phyloP scores from a whole-genome alignment of 1,140 invertebrate species.

The Drosophila pseudoobscura region DNA sequence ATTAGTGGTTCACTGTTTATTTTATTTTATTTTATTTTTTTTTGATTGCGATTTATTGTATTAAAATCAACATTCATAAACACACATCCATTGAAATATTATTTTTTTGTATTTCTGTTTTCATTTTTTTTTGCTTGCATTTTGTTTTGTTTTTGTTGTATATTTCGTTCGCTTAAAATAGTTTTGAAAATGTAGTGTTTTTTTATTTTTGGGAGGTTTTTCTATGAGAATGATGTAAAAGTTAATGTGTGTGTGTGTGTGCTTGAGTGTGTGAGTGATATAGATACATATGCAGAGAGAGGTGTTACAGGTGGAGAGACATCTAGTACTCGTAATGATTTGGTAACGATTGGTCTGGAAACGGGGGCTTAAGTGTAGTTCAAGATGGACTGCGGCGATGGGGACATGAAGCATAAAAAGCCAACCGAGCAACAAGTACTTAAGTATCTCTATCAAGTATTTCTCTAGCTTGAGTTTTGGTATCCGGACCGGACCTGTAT shows the following conservation, averaged over 20 bases:
- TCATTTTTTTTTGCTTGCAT: slow-evolving; percentile 16
- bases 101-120: slow-evolving; percentile 50
- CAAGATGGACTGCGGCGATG: slow-evolving; percentile 1
- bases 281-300: slow-evolving; percentile 36
- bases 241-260: slow-evolving; percentile 30
- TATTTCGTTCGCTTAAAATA: slow-evolving; percentile 46
- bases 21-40: slow-evolving; percentile 36
- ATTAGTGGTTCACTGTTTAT: slow-evolving; percentile 53
- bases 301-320: slow-evolving; percentile 3
- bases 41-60: slow-evolving; percentile 63
- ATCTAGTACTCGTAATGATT: not conserved
- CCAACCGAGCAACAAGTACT: slow-evolving; percentile 52
- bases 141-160: slow-evolving; percentile 26
- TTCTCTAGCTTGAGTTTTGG: slow-evolving; percentile 17
- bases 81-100: slow-evolving; percentile 77
- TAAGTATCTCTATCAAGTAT: slow-evolving; percentile 21
- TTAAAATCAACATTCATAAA: slow-evolving; percentile 75
- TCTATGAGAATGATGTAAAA: slow-evolving; percentile 33
- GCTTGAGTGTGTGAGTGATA: slow-evolving; percentile 16
- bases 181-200: slow-evolving; percentile 39
- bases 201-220: slow-evolving; percentile 22
- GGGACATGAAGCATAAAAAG: slow-evolving; percentile 65
- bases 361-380: slow-evolving; percentile 15
- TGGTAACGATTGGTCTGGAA: slow-evolving; percentile 34
- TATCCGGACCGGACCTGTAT: not conserved